A percentile compares a stretch with the other conserved stretches of the same genome.
Evolutionary conservation across 2,888 invertebrate genomes (phyloP).

Genomic region (Monopis laevigella): DNA sequence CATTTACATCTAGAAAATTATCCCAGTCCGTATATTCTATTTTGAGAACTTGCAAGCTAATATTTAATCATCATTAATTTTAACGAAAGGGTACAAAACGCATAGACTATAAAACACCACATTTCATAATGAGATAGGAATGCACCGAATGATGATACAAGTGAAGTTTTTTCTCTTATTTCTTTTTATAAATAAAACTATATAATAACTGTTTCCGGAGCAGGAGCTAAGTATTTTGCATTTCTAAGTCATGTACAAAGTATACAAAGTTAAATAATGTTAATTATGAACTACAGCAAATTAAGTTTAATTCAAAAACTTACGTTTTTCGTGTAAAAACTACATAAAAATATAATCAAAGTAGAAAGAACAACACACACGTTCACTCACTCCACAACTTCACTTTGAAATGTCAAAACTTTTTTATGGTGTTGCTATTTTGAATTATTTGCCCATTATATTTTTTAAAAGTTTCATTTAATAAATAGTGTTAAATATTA

Average conservation of each 20-base stretch:
- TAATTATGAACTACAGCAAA: conserved; percentile 15
- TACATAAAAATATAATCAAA: conserved; percentile 51
- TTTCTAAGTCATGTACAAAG: not conserved
- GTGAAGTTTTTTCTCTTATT: conserved; percentile 47
- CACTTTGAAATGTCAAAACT: conserved; percentile 30
- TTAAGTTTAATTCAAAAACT: conserved; percentile 48
- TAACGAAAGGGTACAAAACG: not conserved
- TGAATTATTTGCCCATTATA: conserved; percentile 23
- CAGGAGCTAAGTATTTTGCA: conserved; percentile 22
- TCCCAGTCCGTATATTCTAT: conserved; percentile 31
- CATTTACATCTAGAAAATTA: conserved; percentile 39
- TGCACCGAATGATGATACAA: conserved; percentile 56
- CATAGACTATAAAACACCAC: not conserved
- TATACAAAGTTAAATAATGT: not conserved
- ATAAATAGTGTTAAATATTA: not conserved
- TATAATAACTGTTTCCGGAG: conserved; percentile 45
- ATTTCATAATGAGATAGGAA: conserved; percentile 52
- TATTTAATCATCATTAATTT: not conserved
- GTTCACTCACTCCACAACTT: conserved; percentile 43
- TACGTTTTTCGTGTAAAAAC: conserved; percentile 44
- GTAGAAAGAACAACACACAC: conserved; percentile 45
- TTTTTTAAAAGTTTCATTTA: not conserved
- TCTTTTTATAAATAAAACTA: conserved; percentile 40
- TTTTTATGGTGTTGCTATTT: conserved; percentile 36
- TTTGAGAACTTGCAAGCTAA: conserved; percentile 31